Evolutionary conservation across 2,888 invertebrate species (phyloP), one percentile per base, ranked within the genome.

Genomic region (Sminthurinus aureus): DNA sequence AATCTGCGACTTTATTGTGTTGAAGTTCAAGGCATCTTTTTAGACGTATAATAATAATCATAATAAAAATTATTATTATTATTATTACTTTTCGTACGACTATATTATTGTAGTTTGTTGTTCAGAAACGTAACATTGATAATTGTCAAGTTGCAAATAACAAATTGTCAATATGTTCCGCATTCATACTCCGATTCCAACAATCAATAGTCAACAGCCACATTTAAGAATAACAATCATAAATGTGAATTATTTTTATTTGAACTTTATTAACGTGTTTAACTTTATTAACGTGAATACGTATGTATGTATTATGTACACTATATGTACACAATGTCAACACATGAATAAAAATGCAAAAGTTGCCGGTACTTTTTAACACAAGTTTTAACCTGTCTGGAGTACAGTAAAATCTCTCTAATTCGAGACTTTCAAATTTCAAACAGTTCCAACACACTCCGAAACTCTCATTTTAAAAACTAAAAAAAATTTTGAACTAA

Each of bases 1-100:
- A 38, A 38, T 38, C 38, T 38, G 38, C 38, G 38, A 38, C 38
- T 38, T 38, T 38, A 38, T 38, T 38, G 38, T 38, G 38, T 38
- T 38, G 38, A 76, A 76, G 76, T 76, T 76, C 76, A 75, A 75
- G 75, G 75, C 51, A 75, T 75, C 51, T 75, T n/a, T 18, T 11
- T 22, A 20, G n/a, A 12, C 58, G 15, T 2, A 69, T 9, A 9
- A 71, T 71, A 71, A 71, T 24, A 26, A 71, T 24, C 71, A 71
- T 26, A 71, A 71, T 71, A 20, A 76, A 22, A 20, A 76, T 76
- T 50, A 75, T 75, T 50, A 38, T 75, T 26, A 11, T 38, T 26
- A 75, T n/a, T 75, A 51, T 50, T 51, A 50, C 50, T 73, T 0
- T 73, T 6, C 24, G 66, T 67, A 20, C n/a, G 3, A 38, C 38